Evolutionary conservation across 2,888 invertebrate genomes (phyloP).

Genomic region (Drosophila flavopinicola): DNA sequence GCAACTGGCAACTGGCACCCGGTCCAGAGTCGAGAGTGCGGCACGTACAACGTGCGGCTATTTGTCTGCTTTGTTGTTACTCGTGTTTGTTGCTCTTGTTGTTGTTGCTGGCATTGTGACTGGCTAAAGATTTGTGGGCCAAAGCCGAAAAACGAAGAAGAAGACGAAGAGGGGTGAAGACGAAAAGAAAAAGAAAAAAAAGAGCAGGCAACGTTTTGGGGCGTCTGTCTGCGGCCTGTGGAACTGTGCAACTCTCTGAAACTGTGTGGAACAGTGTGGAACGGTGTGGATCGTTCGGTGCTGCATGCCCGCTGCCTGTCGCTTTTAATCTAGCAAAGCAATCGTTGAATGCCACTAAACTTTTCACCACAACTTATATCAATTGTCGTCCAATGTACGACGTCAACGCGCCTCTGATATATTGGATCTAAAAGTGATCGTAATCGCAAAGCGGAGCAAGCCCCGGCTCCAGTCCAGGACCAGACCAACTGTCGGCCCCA

Average conservation of each 20-base stretch:
- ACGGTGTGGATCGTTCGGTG: constrained; percentile 2
- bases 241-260: constrained; percentile 4
- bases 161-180: too few relatives aligned
- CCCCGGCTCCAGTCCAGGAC: constrained; percentile 20
- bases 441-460: constrained; percentile 80
- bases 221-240: constrained; percentile 9
- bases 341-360: constrained; percentile 82
- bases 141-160: constrained; percentile 46
- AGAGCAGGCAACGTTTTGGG: constrained; percentile 28
- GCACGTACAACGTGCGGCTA: constrained; percentile 78
- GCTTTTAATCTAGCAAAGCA: constrained; percentile 81
- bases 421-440: constrained; percentile 82
- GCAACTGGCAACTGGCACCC: constrained; percentile 22
- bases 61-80: constrained; percentile 74
- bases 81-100: constrained; percentile 53
- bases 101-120: constrained; percentile 69
- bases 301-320: constrained; percentile 62
- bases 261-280: neutral
- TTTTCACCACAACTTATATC: constrained; percentile 82
- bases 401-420: constrained; percentile 82
- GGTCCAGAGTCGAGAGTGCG: constrained; percentile 40
- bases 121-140: constrained; percentile 74
- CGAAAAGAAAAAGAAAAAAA: constrained; percentile 27
- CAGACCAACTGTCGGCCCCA: constrained; percentile 54
- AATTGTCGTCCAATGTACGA: constrained; percentile 82